Base-by-base conservation (phyloP, 2,888 invertebrate genomes). In the Aradus depressus region DNA sequence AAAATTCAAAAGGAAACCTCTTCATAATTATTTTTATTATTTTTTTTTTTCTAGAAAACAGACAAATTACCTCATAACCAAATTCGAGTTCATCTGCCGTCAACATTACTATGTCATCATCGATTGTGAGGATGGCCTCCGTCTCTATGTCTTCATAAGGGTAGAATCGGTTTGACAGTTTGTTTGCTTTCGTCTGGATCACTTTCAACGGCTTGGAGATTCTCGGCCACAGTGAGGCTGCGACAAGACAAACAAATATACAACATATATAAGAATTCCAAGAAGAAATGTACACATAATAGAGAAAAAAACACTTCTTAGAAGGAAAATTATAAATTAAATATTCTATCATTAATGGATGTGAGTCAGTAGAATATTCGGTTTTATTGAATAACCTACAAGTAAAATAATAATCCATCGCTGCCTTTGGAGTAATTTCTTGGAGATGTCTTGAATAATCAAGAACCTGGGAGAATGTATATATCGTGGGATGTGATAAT, bases 101-200 rank as follows among this genome's bases (percentile, higher is more conserved):
- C 60, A 95, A 69, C 93, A 95, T 95, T 22, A 89, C 78, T 60
- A 95, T 95, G 64, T 95, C 95, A 68, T 96, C 95, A 66, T 96
- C 95, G 57, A 96, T 84, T 3, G 93, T 89, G 61, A 96, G 71
- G 61, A 96, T 84, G 43, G 92, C 92, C 70, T 96, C 95, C 0
- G 96, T 96, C 74, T 93, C 90, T 58, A 96, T 95, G 68, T 95
- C 93, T 64, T 86, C 84, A 68, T 91, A 95, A 0, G 96, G 95
- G 68, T 81, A 91, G 71, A 96, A 96, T 60, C 95, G 72, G 70
- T 95, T 96, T n/a, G 93, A 95, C 44, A 96, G 72, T 67, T 84
- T 86, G 69, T 96, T 96, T 62, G 85, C 86, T 62, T 81, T 80
- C 2, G 95, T 92, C 67, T 82, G 81, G 58, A 95, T 85, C 42